Evolutionary conservation across 35 echinoderm and acorn worm species (phyloP), one percentile per base, ranked within the genome.

Genomic region (Holothuria glaberrima): DNA sequence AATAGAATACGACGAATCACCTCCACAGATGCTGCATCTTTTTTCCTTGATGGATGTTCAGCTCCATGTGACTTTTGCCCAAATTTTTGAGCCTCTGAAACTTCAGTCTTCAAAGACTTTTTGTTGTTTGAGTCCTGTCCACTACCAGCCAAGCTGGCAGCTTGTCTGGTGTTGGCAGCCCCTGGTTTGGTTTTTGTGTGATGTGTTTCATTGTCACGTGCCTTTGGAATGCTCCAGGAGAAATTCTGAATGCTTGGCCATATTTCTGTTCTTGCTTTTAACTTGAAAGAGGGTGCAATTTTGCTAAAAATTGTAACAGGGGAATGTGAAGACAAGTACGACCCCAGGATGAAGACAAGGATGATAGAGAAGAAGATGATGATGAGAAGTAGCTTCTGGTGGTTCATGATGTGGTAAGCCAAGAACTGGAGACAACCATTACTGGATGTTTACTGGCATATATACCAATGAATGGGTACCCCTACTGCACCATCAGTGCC

Each of bases 231-330:
- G 9, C 41, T 78, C 74, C 74, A 78, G 41, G 74, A 21, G n/a
- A 78, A 78, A 33, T 78, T 78, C 29, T 30, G 74, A 24, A 78
- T 28, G 20, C 13, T 48, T 1, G 74, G 74, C 74, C 74, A 78
- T 28, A 35, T 48, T n/a, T 78, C 41, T 4, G 36, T 33, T 12
- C 21, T 22, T 12, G 26, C 16, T 18, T 36, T 36, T 38, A 31
- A 38, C 70, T 74, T 35, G 33, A 74, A 41, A 21, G 70, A 74
- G 19, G 30, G 19, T 21, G 70, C 18, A 20, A 31, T 74, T 31
- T 7, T 36, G 21, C 38, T 45, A 4, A 78, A 48, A 35, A 78
- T 24, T 6, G 20, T 48, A 4, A 27, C 35, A 20, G 72, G 16
- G 3, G 72, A 76, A 36, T 76, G 13, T 48, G 74, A 41, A 3